Percentiles rank a stretch among this genome's conserved stretches.
These are phyloP conservation scores for Chrysogorgia sp. DNA, from an alignment of 92 coral and sea anemone genomes.

Conservation along the genomic window DNA sequence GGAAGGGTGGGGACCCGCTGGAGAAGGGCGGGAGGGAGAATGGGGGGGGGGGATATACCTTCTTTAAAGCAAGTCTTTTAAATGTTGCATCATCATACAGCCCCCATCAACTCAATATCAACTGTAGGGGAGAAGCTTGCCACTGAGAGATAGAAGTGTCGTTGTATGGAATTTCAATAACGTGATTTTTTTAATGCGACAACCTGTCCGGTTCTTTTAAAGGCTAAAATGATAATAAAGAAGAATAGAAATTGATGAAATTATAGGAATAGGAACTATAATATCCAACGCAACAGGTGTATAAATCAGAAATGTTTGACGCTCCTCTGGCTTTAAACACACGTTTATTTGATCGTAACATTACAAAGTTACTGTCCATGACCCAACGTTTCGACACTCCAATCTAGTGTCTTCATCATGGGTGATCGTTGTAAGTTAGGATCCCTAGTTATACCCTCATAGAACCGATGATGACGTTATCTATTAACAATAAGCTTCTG, in stretches of 20 bases:
- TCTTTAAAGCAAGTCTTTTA: conserved; percentile 72
- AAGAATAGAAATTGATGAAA: not conserved
- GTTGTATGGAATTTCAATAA: conserved; percentile 85
- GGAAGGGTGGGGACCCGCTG: too few relatives aligned
- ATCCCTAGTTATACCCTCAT: too few relatives aligned
- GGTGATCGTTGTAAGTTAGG: not conserved
- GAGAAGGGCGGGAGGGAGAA: too few relatives aligned
- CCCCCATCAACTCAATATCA: too few relatives aligned
- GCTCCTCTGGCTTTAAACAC: not conserved
- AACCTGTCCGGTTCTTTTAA: conserved; percentile 79
- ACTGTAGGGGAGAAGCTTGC: too few relatives aligned
- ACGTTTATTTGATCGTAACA: not conserved
- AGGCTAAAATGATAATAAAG: conserved; percentile 30
- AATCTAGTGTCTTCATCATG: not conserved
- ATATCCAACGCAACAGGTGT: too few relatives aligned
- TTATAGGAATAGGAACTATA: not conserved
- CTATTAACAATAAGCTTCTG: too few relatives aligned
- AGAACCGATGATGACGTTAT: too few relatives aligned
- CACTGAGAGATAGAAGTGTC: conserved; percentile 77
- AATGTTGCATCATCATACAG: conserved; percentile 79
- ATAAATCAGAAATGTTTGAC: too few relatives aligned
- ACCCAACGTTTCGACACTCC: not conserved
- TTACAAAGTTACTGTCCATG: not conserved
- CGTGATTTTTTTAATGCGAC: conserved; percentile 93
- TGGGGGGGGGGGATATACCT: too few relatives aligned